These are phyloP conservation scores for Ptyas mucosa DNA, from an alignment of 2,113 vertebrate genomes.

Conservation along the genomic window DNA sequence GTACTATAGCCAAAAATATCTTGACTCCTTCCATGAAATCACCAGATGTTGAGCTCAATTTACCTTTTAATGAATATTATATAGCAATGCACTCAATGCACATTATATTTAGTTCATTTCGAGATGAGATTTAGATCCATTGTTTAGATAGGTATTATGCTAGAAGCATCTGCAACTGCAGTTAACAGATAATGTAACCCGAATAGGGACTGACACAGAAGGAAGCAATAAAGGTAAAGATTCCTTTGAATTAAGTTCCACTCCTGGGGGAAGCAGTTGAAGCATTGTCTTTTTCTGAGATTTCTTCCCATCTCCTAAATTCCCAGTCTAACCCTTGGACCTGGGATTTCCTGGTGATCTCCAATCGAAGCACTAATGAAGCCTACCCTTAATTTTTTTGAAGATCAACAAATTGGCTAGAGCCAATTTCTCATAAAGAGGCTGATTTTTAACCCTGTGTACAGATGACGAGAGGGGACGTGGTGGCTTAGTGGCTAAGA, in stretches of 20 bases:
- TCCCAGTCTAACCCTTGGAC: not conserved
- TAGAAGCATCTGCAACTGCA: not conserved
- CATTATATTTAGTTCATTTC: not conserved
- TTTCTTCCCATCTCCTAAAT: not conserved
- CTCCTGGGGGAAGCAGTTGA: not conserved
- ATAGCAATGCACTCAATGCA: not conserved
- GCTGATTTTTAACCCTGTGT: not conserved
- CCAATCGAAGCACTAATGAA: not conserved
- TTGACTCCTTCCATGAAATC: not conserved
- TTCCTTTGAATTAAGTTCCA: not conserved
- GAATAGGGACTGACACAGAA: not conserved
- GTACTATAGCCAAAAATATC: not conserved
- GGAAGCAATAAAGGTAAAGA: not conserved
- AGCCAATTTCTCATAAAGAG: not conserved
- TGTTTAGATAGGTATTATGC: not conserved
- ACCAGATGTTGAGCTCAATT: not conserved
- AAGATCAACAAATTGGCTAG: not conserved
- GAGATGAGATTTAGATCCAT: not conserved
- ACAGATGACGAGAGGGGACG: not conserved
- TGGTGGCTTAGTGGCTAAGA: too few species aligned
- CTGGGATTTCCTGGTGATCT: not conserved
- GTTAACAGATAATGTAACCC: not conserved
- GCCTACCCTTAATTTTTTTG: not conserved
- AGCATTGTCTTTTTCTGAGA: not conserved
- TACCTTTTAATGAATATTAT: not conserved